Conservation (phyloP, 2,797 vertebrate genomes). For the Typhlichthys eigenmanni region DNA sequence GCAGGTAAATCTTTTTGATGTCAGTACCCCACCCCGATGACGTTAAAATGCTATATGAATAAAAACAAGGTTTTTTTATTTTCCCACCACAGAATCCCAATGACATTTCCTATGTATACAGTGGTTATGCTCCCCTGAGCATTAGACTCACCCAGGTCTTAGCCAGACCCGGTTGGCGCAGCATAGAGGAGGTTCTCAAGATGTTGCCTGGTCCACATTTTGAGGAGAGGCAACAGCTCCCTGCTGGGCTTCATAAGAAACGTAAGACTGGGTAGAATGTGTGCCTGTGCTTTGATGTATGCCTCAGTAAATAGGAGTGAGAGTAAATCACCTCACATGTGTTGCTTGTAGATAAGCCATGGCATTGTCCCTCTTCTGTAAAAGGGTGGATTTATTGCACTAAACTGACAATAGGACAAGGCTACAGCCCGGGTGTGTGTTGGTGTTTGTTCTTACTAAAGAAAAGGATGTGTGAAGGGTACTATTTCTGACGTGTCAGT, state of each 20-base stretch:
- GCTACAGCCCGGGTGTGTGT: slow-evolving; percentile 16
- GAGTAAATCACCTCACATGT: slow-evolving; percentile 33
- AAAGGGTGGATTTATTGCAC: slow-evolving; percentile 58
- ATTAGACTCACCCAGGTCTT: slow-evolving; percentile 93
- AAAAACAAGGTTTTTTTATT: neutral
- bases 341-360: slow-evolving; percentile 68
- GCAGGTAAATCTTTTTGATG: slow-evolving; percentile 74
- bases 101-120: slow-evolving; percentile 97
- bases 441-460: slow-evolving; percentile 16
- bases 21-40: neutral
- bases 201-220: slow-evolving; percentile 97
- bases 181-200: slow-evolving; percentile 96
- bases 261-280: slow-evolving; percentile 56
- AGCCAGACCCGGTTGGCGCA: slow-evolving; percentile 93
- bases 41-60: neutral
- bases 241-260: slow-evolving; percentile 86
- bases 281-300: slow-evolving; percentile 24
- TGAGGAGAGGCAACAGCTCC: slow-evolving; percentile 93
- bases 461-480: slow-evolving; percentile 22
- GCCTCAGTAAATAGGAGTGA: slow-evolving; percentile 20
- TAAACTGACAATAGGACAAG: slow-evolving; percentile 34
- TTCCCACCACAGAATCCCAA: slow-evolving; percentile 87
- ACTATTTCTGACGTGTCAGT: slow-evolving; percentile 26
- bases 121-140: slow-evolving; percentile 93
- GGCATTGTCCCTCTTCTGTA: slow-evolving; percentile 56